Conservation (phyloP, 2,113 vertebrate species). For the Oceanites oceanicus region DNA sequence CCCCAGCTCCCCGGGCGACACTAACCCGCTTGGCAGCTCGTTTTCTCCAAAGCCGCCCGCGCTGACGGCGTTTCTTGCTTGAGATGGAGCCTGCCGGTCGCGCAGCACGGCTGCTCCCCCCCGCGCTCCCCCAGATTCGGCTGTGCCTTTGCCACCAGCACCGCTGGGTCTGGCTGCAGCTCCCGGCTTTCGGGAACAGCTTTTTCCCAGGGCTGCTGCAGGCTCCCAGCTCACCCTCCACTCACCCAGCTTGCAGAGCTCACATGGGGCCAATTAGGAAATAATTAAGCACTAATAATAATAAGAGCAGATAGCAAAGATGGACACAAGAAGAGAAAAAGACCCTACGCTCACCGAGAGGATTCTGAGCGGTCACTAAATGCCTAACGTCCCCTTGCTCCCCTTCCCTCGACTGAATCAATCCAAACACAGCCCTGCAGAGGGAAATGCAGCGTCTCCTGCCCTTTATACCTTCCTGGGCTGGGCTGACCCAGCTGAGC, state of each 20-base stretch:
- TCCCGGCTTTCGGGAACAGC: neutral
- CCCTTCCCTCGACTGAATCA: neutral
- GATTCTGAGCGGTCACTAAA: neutral
- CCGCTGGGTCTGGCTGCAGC: neutral
- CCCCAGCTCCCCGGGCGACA: neutral
- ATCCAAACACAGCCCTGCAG: neutral
- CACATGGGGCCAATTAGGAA: fast-evolving
- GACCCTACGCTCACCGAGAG: neutral
- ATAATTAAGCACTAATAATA: neutral
- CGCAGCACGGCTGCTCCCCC: fast-evolving
- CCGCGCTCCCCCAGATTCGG: neutral
- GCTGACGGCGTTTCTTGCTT: neutral
- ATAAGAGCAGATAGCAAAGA: neutral
- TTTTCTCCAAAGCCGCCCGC: neutral
- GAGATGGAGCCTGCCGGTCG: neutral
- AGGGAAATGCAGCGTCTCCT: fast-evolving
- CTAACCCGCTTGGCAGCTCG: neutral
- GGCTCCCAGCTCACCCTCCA: neutral
- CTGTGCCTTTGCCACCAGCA: neutral
- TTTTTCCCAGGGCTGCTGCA: neutral
- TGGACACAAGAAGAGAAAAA: neutral
- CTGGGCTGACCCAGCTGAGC: neutral
- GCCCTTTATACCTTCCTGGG: neutral
- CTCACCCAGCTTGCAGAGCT: neutral
- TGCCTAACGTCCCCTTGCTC: fast-evolving